Percentiles rank a stretch among this genome's conserved stretches.
Evolutionary conservation across 2,113 vertebrate genomes (phyloP).

Genomic region (Bettongia penicillata): DNA sequence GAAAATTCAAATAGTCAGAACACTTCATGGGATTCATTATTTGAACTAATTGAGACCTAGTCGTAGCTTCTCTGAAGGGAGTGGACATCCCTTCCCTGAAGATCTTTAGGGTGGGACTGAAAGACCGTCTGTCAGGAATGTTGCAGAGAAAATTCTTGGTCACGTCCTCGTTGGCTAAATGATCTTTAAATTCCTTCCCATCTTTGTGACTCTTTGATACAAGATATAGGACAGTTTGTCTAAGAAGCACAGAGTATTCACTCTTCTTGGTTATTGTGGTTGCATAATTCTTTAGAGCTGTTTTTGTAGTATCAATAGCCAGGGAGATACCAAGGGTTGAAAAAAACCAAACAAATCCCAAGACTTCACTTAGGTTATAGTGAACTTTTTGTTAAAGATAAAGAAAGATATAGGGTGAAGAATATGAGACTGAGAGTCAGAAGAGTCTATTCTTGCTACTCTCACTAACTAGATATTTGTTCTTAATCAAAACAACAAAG

Average conservation of each 20-base stretch:
- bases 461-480: neutral
- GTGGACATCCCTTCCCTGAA: neutral
- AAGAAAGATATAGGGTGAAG: neutral
- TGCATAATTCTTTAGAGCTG: neutral
- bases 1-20: neutral
- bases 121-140: neutral
- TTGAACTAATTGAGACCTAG: neutral
- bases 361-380: neutral
- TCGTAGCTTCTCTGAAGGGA: neutral
- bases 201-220: neutral
- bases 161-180: neutral
- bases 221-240: neutral
- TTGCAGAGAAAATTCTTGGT: neutral
- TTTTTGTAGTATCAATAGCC: neutral
- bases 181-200: neutral
- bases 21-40: neutral
- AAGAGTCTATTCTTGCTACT: neutral
- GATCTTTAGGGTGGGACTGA: neutral
- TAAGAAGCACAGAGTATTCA: neutral
- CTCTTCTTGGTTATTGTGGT: neutral
- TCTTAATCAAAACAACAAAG: neutral
- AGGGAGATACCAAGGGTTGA: neutral
- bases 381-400: neutral
- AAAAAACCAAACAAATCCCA: neutral
- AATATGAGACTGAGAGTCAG: neutral